Evolutionary conservation across 2,888 invertebrate genomes (phyloP), one percentile per base, ranked within the genome.

Genomic region (Xylota sylvarum): DNA sequence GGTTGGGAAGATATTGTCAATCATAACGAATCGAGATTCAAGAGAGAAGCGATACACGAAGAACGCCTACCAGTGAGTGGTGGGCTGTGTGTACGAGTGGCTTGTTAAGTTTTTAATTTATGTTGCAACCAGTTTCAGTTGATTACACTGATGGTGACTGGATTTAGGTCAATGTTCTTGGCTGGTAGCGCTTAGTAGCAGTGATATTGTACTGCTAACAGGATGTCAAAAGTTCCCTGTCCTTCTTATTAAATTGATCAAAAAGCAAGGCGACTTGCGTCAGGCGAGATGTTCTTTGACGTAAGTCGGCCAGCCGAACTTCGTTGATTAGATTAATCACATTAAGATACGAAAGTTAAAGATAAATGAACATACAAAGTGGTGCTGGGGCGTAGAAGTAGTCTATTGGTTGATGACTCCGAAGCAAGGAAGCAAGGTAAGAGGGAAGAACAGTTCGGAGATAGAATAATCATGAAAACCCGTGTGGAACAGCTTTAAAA

Each of bases 141-240:
- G 4, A 12, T 19, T n/a, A 43, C 9, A 6, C 10, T n/a, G 9
- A 7, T 46, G 35, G 9, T 17, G 56, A 32, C 12, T 17, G 46
- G 43, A 64, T 64, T 74, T 55, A 30, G 74, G 74, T 74, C 74
- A 74, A 55, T 74, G 62, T 74, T 74, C 55, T 72, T 46, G 17
- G 43, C 17, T 30, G 30, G 32, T 69, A 55, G 27, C 40, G 19
- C 17, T 32, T 19, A 40, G 6, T 67, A 14, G 3, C 14, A 55
- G 52, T 55, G 12, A 37, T 1, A 14, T 5, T 40, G 30, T 32
- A 9, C 12, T 23, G 43, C 12, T 46, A 50, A 7, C 37, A 58
- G 73, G 50, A 73, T 62, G 62, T 52, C 50, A 55, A 50, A 52
- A 55, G 32, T 12, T 1, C 10, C 17, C 40, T 19, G 46, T 77